A percentile compares a stretch with the other conserved stretches of the same genome.
Conservation (phyloP, 2,113 vertebrate species). For the Chlamydotis undulata region DNA sequence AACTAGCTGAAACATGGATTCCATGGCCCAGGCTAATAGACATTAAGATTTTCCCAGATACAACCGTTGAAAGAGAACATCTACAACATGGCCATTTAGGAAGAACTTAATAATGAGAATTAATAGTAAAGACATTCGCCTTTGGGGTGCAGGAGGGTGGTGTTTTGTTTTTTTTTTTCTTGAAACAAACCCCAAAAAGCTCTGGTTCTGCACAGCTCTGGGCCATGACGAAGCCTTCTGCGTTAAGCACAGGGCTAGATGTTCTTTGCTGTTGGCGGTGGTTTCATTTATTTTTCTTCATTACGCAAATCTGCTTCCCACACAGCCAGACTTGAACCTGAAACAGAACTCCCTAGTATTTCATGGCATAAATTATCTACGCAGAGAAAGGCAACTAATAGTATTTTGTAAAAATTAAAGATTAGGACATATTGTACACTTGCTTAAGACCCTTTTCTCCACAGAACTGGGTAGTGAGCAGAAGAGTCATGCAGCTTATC, state of each 20-base stretch:
- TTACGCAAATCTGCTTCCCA: slow-evolving; percentile 30
- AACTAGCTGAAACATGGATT: slow-evolving; percentile 56
- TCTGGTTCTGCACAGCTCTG: slow-evolving; percentile 19
- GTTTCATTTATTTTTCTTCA: slow-evolving; percentile 28
- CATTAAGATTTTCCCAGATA: not conserved
- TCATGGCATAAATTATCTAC: slow-evolving; percentile 32
- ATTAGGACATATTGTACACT: slow-evolving; percentile 19
- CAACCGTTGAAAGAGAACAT: slow-evolving; percentile 59
- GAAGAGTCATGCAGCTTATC: slow-evolving; percentile 45
- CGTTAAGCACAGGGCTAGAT: not conserved
- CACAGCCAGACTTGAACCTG: not conserved
- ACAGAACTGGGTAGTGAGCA: slow-evolving; percentile 30
- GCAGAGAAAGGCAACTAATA: slow-evolving; percentile 24
- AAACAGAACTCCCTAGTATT: slow-evolving; percentile 39
- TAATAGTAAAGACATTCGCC: slow-evolving; percentile 62
- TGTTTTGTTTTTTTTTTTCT: not conserved
- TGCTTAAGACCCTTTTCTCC: slow-evolving; percentile 14
- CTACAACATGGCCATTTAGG: slow-evolving; percentile 45
- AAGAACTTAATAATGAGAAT: slow-evolving; percentile 44
- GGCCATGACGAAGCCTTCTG: slow-evolving; percentile 2
- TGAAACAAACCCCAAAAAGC: not conserved
- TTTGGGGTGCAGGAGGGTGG: accelerated
- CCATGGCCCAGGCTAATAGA: slow-evolving; percentile 43
- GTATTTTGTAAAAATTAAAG: not conserved
- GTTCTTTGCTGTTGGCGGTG: not conserved